Evolutionary conservation across 2,888 invertebrate genomes (phyloP).

Genomic region (Drosophila helvetica): DNA sequence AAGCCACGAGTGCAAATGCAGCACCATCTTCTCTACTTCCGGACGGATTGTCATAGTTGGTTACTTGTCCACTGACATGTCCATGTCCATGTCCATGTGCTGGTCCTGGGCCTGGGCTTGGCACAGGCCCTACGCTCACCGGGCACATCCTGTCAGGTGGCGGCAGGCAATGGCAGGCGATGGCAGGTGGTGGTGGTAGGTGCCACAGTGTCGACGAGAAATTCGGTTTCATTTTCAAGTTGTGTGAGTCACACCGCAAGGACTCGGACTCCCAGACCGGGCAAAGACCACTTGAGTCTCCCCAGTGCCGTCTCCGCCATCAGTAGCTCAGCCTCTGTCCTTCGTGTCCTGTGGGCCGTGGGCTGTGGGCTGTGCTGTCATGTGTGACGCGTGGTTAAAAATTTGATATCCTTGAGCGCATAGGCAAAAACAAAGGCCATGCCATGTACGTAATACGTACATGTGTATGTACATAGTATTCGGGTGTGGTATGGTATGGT

Average conservation of each 20-base stretch:
- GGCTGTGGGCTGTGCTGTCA: slow-evolving; percentile 51
- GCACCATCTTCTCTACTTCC: neutral
- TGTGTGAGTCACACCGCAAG: slow-evolving; percentile 26
- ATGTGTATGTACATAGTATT: too few relatives aligned
- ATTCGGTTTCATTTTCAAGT: slow-evolving; percentile 19
- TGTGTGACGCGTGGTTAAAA: slow-evolving; percentile 76
- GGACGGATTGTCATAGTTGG: neutral
- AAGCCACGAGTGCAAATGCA: too few relatives aligned
- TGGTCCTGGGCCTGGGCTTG: too few relatives aligned
- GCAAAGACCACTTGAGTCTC: slow-evolving; percentile 6
- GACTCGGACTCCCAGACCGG: slow-evolving; percentile 5
- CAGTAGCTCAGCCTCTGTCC: slow-evolving; percentile 8
- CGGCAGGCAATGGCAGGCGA: neutral
- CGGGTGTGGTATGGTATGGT: too few relatives aligned
- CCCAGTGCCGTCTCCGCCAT: neutral
- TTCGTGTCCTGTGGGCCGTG: slow-evolving; percentile 5
- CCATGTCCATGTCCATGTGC: neutral
- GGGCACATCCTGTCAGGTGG: slow-evolving; percentile 38
- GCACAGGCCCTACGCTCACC: neutral
- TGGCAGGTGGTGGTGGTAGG: slow-evolving; percentile 5
- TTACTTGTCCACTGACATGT: neutral
- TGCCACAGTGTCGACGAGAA: slow-evolving; percentile 16
- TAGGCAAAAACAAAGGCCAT: slow-evolving; percentile 43
- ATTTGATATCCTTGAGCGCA: slow-evolving; percentile 74
- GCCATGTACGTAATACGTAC: too few relatives aligned